A percentile compares a stretch with the other conserved stretches of the same genome.
Evolutionary conservation across 1,140 invertebrate species (phyloP).

Genomic region (Calephelis virginiensis): DNA sequence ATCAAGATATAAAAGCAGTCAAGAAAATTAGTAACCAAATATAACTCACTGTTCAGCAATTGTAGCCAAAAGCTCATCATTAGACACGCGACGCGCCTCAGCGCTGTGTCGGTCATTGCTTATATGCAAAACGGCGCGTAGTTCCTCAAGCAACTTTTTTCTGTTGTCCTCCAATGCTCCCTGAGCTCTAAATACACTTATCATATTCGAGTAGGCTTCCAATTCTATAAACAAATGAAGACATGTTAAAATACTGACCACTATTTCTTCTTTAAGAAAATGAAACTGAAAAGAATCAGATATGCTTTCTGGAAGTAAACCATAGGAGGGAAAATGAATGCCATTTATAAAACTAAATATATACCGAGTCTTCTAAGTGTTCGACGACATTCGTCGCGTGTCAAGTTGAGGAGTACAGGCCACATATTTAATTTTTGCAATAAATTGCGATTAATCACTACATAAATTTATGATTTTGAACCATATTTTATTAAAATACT

Average conservation of each 20-base stretch:
- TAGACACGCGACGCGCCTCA: slow-evolving; percentile 92
- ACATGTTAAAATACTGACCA: slow-evolving; percentile 20
- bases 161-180: slow-evolving; percentile 91
- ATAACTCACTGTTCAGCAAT: slow-evolving; percentile 90
- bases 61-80: slow-evolving; percentile 92
- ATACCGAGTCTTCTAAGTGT: slow-evolving; percentile 90
- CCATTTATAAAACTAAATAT: slow-evolving; percentile 75
- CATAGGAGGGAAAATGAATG: slow-evolving; percentile 77
- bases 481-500: slow-evolving; percentile 73
- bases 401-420: slow-evolving; percentile 72
- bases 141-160: slow-evolving; percentile 89
- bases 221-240: slow-evolving; percentile 84
- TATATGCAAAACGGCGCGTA: slow-evolving; percentile 90
- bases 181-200: slow-evolving; percentile 94
- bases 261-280: neutral
- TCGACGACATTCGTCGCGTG: slow-evolving; percentile 90
- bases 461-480: slow-evolving; percentile 66
- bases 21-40: neutral
- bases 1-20: neutral
- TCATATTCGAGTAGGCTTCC: slow-evolving; percentile 92
- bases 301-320: slow-evolving; percentile 50
- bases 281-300: slow-evolving; percentile 16
- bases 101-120: slow-evolving; percentile 93
- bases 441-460: slow-evolving; percentile 52
- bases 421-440: slow-evolving; percentile 66